Percentiles rank a stretch among this genome's conserved stretches.
These are phyloP conservation scores for Homarus gammarus DNA, from an alignment of 2,888 invertebrate genomes.

Conservation along the genomic window DNA sequence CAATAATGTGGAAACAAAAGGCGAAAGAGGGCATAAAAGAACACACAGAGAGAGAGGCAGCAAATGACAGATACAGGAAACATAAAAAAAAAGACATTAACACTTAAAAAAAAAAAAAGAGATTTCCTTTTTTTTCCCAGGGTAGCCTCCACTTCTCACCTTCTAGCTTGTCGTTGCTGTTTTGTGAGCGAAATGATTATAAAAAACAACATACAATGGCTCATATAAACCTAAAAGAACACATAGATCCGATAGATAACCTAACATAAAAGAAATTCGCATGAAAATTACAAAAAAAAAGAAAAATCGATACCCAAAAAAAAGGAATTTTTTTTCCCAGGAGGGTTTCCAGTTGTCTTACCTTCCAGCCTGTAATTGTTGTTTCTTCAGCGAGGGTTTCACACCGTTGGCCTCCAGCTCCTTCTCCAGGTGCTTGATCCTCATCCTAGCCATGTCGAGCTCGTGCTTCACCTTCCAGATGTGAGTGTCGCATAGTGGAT, in stretches of 20 bases:
- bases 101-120: too few species aligned
- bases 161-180: too few species aligned
- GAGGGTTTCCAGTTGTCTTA: not conserved
- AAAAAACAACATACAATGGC: too few species aligned
- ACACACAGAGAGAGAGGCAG: too few species aligned
- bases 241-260: not conserved
- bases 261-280: not conserved
- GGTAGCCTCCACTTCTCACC: too few species aligned
- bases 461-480: conserved; percentile 95
- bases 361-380: conserved; percentile 3
- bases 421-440: conserved; percentile 91
- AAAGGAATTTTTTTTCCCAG: not conserved
- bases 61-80: too few species aligned
- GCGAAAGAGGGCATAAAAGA: too few species aligned
- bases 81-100: too few species aligned
- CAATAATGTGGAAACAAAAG: too few species aligned
- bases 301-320: not conserved
- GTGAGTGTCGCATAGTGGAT: conserved; percentile 89
- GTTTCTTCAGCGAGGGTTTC: conserved; percentile 84
- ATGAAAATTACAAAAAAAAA: not conserved
- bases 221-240: not conserved
- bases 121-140: too few species aligned
- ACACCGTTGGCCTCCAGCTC: conserved; percentile 91
- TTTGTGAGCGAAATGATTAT: too few species aligned
- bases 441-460: conserved; percentile 90